Evolutionary conservation across 2,113 vertebrate genomes (phyloP).

Genomic region (Raja brachyura): DNA sequence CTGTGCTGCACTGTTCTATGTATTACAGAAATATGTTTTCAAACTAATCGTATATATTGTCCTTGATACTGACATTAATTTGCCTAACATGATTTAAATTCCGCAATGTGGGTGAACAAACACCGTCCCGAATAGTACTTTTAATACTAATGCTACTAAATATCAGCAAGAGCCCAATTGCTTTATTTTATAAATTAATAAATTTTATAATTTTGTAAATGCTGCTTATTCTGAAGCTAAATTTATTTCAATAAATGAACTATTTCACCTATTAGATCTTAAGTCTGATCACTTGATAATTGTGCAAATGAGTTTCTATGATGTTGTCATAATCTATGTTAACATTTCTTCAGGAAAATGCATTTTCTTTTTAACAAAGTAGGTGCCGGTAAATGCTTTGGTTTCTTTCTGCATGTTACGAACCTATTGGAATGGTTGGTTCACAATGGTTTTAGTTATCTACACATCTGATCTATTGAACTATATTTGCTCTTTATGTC

Average conservation of each 20-base stretch:
- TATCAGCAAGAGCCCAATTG: background rate
- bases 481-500: background rate
- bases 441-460: background rate
- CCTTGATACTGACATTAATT: background rate
- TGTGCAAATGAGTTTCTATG: background rate
- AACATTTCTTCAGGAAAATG: background rate
- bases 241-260: background rate
- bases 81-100: background rate
- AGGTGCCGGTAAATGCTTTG: background rate
- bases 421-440: background rate
- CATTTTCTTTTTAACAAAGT: too few relatives aligned
- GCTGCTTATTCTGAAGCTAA: background rate
- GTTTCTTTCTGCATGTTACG: too few relatives aligned
- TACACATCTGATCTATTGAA: background rate
- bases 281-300: background rate
- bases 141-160: background rate
- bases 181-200: background rate
- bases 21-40: background rate
- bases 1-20: too few relatives aligned
- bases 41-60: background rate
- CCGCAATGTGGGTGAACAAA: background rate
- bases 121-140: background rate
- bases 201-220: background rate
- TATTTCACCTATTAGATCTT: background rate
- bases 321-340: background rate